Base-by-base conservation (phyloP, 2,113 vertebrate species). In the Pholis gunnellus region DNA sequence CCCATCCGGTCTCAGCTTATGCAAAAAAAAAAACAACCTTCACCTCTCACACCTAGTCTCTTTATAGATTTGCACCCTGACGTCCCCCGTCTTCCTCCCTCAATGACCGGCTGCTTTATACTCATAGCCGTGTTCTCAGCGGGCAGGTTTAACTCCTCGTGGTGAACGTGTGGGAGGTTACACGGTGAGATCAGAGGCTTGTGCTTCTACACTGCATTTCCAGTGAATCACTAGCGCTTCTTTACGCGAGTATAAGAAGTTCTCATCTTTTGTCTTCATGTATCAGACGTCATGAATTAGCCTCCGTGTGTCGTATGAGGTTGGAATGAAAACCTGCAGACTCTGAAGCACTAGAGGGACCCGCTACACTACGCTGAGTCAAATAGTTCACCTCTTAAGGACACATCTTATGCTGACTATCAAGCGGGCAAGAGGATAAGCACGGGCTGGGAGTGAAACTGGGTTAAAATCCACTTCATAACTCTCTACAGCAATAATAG, bases 401-500 rank as follows among this genome's bases (percentile, higher is more conserved):
- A 48, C 25, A 50, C 40, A 71, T 81, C 44, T 64, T 57, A 56
- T 78, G 27, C 68, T 15, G 64, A 86, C 78, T 60, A 77, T 57
- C 71, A 74, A 81, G 81, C 72, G 70, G 44, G 54, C 4, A 1
- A 1, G 60, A 81, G 83, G 81, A 76, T 82, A 89, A 90, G 87
- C 85, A 85, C 78, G 75, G 88, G 67, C 82, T 40, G 57, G 88
- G 88, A 75, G 54, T 27, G 9, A 82, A 81, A 81, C 31, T 40
- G 90, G 84, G 27, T 87, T 87, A 85, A 83, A 88, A 61, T 78
- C 60, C 81, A 86, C 81, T 77, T 83, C 76, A 90, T 59, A 92
- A 88, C 90, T 82, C 90, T 89, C 81, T 34, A n/a, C 86, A 94
- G 94, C 94, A 94, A 94, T 94, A 94, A 92, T 9, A 84, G 66